Percentiles rank a stretch among this genome's conserved stretches.
Conservation (phyloP, 2,797 vertebrate species). For the Pantherophis vulpinus region DNA sequence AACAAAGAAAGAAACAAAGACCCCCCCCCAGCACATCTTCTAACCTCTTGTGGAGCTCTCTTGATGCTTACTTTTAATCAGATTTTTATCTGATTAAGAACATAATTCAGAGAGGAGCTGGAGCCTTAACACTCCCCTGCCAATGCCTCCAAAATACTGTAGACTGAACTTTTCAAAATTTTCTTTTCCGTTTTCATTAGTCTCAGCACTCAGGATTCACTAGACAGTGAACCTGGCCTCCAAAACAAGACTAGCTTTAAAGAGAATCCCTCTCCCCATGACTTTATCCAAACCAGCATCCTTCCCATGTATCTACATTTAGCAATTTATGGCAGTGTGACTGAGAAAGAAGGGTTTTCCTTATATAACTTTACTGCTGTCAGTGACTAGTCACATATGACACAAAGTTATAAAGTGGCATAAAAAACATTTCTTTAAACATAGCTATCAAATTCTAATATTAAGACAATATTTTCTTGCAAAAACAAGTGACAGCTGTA, state of each 20-base stretch:
- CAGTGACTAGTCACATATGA: neutral
- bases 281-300: neutral
- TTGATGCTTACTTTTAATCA: slow-evolving; percentile 22
- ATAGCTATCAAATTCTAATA: neutral
- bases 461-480: neutral
- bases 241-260: neutral
- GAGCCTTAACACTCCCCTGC: slow-evolving; percentile 7
- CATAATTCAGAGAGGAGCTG: neutral
- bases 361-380: neutral
- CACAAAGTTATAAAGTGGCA: neutral
- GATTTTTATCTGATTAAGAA: neutral
- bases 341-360: neutral
- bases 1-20: no score
- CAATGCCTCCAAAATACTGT: neutral
- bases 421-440: neutral
- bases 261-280: neutral
- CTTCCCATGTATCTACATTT: neutral
- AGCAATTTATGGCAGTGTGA: neutral
- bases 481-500: neutral
- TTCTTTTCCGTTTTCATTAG: neutral
- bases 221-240: neutral
- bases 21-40: neutral
- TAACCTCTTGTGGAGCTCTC: slow-evolving; percentile 17
- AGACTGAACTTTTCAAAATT: slow-evolving; percentile 25
- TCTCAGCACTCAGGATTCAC: neutral